Conservation (phyloP, 23 tunicate genomes). For the Phallusia fumigata region DNA sequence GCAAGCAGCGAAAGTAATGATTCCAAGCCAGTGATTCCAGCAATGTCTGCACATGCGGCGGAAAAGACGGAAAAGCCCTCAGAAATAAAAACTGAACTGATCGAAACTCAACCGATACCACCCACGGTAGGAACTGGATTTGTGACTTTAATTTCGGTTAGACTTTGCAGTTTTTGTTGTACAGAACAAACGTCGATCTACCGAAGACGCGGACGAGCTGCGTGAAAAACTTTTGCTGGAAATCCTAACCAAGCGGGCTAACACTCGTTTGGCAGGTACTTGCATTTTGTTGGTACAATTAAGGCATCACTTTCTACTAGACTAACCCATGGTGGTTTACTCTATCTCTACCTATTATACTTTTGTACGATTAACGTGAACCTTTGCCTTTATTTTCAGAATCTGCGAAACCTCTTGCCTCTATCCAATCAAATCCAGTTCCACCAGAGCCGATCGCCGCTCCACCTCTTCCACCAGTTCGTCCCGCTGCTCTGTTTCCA, state of each 20-base stretch:
- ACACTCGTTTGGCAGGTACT: neutral
- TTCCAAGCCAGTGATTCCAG: neutral
- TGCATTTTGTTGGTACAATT: neutral
- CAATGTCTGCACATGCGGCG: too few relatives aligned
- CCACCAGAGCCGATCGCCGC: neutral
- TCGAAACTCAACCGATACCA: neutral
- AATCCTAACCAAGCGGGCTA: neutral
- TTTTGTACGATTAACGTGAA: too few relatives aligned
- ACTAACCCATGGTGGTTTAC: too few relatives aligned
- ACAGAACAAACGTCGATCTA: slow-evolving; percentile 12
- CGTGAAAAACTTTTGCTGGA: slow-evolving; percentile 26
- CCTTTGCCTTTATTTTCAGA: too few relatives aligned
- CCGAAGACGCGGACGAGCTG: slow-evolving; percentile 34
- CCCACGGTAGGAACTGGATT: neutral
- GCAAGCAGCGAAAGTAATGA: slow-evolving; percentile 20
- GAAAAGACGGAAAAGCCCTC: neutral
- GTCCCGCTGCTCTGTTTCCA: neutral
- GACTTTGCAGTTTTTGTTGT: neutral
- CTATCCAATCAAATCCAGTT: neutral
- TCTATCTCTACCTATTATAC: too few relatives aligned
- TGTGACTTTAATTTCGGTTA: neutral
- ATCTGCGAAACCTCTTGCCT: neutral
- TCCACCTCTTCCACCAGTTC: neutral
- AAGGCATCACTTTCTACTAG: too few relatives aligned
- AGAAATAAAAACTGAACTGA: neutral